These are phyloP conservation scores for Gymnopithys bicolor DNA, from an alignment of 2,797 vertebrate species.

Conservation along the genomic window DNA sequence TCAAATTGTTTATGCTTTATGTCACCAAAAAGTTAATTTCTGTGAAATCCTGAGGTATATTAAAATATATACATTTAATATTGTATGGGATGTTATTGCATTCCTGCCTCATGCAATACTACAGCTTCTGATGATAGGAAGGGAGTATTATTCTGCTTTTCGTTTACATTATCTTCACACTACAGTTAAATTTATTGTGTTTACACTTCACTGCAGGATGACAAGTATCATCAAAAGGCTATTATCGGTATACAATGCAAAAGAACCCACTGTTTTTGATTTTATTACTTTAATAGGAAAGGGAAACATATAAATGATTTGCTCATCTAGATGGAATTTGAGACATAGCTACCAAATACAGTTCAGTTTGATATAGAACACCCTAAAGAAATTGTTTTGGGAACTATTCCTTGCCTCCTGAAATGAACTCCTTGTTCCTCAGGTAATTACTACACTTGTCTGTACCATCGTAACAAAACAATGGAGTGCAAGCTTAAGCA, in stretches of 20 bases:
- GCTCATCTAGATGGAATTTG: neutral
- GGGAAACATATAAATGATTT: neutral
- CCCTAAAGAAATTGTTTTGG: neutral
- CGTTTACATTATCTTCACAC: neutral
- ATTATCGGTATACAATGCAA: neutral
- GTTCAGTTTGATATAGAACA: neutral
- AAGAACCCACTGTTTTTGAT: neutral
- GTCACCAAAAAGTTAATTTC: neutral
- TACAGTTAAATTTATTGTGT: slow-evolving; percentile 7
- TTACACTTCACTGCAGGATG: slow-evolving; percentile 24
- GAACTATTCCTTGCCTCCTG: neutral
- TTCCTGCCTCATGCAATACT: neutral
- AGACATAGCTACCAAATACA: neutral
- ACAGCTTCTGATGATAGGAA: neutral
- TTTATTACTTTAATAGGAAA: neutral
- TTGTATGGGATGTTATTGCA: neutral
- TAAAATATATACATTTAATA: neutral
- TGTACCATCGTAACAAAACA: accelerated
- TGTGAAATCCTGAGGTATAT: neutral
- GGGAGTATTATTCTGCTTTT: neutral
- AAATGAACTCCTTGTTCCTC: neutral
- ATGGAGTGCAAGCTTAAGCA: neutral
- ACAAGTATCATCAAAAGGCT: neutral
- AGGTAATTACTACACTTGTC: neutral
- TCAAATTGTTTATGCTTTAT: neutral